Base-by-base conservation (phyloP, 2,797 vertebrate genomes). In the Nasua narica region DNA sequence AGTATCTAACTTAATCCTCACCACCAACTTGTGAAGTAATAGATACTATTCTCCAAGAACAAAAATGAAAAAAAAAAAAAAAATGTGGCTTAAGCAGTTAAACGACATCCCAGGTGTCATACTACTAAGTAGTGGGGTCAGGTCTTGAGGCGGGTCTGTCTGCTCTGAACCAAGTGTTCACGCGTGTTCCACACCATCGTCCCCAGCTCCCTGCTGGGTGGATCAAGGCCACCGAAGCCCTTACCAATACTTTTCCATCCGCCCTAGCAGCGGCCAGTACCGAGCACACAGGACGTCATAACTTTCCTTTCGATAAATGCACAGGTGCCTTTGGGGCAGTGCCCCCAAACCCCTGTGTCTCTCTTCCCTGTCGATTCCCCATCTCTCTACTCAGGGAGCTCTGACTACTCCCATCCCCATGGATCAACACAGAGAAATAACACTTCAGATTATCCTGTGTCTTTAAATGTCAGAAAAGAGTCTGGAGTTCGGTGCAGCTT, bases 221-320 rank as follows among this genome's bases (percentile, higher is more conserved):
- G 56, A 8, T 15, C 56, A 1, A 23, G 19, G 16, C 48, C 67
- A 32, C 19, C 52, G 2, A 7, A 7, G 25, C 35, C 48, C 43
- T 88, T 52, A 7, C 35, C 2, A 6, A 8, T 11, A 15, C 19
- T 27, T 48, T 19, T 19, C 46, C 5, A 11, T 10, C 19, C 5
- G 48, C 29, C 0, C 21, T 3, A 8, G 54, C 16, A 7, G 65
- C n/a, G 14, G 72, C 23, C 13, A 2, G 23, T 4, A 18, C 3
- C 18, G 13, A 1, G 18, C 2, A 14, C 3, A 1, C 9, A 8
- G 58, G 0, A 0, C 25, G 7, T n/a, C 35, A 0, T 54, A 29
- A 29, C 37, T 50, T 0, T 37, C 58, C 74, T 37, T 40, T 23
- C 87, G 40, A 1, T 16, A 54, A n/a, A 16, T 18, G 19, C 15